Conservation (phyloP, 1,140 invertebrate genomes). For the Calliopsis andreniformis region DNA sequence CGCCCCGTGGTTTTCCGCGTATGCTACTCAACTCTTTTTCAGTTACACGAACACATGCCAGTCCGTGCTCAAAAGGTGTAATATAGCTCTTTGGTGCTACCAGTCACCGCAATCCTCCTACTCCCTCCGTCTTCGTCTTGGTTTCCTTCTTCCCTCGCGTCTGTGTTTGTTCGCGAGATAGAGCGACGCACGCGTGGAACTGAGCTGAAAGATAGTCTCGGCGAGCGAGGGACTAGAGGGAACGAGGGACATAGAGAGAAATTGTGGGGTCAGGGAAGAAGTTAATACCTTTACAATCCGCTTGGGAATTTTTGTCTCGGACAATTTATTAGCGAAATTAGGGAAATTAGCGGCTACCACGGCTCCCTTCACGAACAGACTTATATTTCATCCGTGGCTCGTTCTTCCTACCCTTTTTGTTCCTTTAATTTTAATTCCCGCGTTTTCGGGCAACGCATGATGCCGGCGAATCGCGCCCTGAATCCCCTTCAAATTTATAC, state of each 20-base stretch:
- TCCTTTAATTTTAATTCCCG: slow-evolving; percentile 41
- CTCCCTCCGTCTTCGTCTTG: slow-evolving; percentile 24
- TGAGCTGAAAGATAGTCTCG: not conserved
- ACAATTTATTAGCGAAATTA: slow-evolving; percentile 75
- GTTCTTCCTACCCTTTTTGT: not conserved
- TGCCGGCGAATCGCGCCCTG: not conserved
- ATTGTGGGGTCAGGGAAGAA: slow-evolving; percentile 57
- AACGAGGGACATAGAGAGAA: slow-evolving; percentile 22
- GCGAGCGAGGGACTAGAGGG: not conserved
- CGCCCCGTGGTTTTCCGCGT: not conserved
- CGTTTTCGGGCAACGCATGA: not conserved
- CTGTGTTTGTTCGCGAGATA: not conserved
- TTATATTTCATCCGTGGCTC: slow-evolving; percentile 47
- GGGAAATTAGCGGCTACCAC: slow-evolving; percentile 68
- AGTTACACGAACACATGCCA: not conserved
- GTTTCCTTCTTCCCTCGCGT: not conserved
- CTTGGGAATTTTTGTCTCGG: slow-evolving; percentile 66
- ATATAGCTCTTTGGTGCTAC: slow-evolving; percentile 26
- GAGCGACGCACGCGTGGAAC: not conserved
- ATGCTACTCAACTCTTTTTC: slow-evolving; percentile 1
- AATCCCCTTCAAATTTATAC: slow-evolving; percentile 38
- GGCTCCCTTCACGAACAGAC: slow-evolving; percentile 52
- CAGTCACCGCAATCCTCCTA: slow-evolving; percentile 5
- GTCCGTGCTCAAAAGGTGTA: slow-evolving; percentile 17
- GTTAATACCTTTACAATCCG: slow-evolving; percentile 74